Evolutionary conservation across 2,888 invertebrate species (phyloP).

Genomic region (Entomobrya multifasciata): DNA sequence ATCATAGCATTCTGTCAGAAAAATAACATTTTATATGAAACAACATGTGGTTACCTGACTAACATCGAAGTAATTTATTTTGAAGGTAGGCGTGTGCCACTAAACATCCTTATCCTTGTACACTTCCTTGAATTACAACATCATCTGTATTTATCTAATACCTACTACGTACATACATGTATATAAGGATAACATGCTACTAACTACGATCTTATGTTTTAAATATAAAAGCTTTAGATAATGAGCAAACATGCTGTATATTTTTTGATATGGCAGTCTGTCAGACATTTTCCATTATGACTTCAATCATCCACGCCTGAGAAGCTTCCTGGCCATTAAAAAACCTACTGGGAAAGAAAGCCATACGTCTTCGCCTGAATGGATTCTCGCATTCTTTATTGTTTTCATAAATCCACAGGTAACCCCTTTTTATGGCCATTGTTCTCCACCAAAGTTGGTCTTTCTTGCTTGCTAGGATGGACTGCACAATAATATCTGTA

Average conservation of each 20-base stretch:
- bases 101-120: neutral
- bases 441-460: constrained; percentile 1
- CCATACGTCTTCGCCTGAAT: constrained; percentile 55
- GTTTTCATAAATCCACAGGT: constrained; percentile 66
- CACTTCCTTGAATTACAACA: neutral
- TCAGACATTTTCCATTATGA: constrained; percentile 44
- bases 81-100: neutral
- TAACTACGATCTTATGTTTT: too few species aligned
- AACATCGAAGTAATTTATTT: too few species aligned
- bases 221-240: constrained; percentile 1
- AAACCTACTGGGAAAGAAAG: constrained; percentile 52
- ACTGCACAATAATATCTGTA: too few species aligned
- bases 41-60: too few species aligned
- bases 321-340: constrained; percentile 54
- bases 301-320: constrained; percentile 58
- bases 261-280: constrained; percentile 11
- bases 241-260: neutral
- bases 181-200: too few species aligned
- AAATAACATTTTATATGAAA: too few species aligned
- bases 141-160: neutral
- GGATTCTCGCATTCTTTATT: constrained; percentile 61
- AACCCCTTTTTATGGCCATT: constrained; percentile 53
- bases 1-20: too few species aligned
- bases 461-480: neutral
- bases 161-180: neutral